phyloP scores from a whole-genome alignment of 2,113 vertebrate genomes.

The Dasypus novemcinctus region DNA sequence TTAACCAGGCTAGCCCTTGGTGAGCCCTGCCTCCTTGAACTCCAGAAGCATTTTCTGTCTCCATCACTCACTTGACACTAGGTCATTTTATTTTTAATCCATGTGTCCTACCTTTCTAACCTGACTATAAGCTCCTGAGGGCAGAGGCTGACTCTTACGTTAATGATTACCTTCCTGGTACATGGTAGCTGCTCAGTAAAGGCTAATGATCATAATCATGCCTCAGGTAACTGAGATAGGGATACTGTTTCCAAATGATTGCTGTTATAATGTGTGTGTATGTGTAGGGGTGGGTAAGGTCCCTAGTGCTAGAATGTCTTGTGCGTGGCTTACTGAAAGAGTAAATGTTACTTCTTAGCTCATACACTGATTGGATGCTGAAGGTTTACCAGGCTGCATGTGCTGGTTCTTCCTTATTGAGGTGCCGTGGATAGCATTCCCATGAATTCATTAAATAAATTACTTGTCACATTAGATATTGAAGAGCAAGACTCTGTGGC shows the following conservation, averaged over 20 bases:
- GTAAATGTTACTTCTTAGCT: not conserved
- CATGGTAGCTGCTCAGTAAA: too few relatives aligned
- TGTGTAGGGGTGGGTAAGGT: too few relatives aligned
- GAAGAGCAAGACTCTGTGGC: not conserved
- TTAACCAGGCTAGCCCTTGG: not conserved
- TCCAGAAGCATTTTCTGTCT: rapidly evolving
- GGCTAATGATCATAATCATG: rapidly evolving
- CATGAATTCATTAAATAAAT: not conserved
- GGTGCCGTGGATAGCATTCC: not conserved
- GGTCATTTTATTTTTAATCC: not conserved
- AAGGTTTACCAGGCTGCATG: not conserved
- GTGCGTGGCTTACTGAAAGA: not conserved
- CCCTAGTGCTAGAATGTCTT: not conserved
- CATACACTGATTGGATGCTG: not conserved
- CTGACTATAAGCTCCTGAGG: not conserved
- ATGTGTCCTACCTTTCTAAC: not conserved
- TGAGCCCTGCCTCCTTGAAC: not conserved
- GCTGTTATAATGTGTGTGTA: too few relatives aligned
- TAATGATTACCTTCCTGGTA: not conserved
- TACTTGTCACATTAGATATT: not conserved
- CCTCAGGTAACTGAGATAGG: not conserved
- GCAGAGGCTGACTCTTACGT: not conserved
- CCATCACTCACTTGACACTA: not conserved
- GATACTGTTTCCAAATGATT: not conserved
- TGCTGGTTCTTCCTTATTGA: not conserved